phyloP scores from a whole-genome alignment of 2,797 vertebrate genomes.

The Enteromius treurensis region DNA sequence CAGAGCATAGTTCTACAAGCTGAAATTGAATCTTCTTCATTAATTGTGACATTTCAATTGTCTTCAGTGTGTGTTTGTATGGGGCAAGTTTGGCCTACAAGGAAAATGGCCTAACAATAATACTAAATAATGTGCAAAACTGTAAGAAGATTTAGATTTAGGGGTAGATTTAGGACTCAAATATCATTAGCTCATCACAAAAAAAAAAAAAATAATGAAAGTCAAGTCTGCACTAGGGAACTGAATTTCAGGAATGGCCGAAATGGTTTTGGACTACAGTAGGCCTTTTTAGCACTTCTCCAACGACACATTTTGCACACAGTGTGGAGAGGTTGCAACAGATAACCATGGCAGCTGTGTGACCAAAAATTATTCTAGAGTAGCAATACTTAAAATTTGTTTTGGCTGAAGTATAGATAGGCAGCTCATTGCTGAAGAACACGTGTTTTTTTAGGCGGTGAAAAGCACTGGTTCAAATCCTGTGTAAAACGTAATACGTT shows the following conservation, averaged over 20 bases:
- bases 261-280: not conserved
- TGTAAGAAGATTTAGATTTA: not conserved
- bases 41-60: conserved; percentile 31
- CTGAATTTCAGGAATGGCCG: not conserved
- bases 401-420: not conserved
- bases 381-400: not conserved
- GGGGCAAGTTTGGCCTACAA: not conserved
- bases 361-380: not conserved
- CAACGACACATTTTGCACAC: not conserved
- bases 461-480: too few species aligned
- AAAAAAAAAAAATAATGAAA: too few species aligned
- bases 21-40: conserved; percentile 25
- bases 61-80: conserved; percentile 16
- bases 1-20: conserved; percentile 10
- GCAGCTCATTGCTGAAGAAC: not conserved
- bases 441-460: too few species aligned
- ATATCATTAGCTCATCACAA: not conserved
- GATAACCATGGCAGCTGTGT: not conserved
- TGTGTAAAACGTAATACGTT: too few species aligned
- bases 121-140: not conserved
- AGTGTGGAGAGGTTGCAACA: not conserved
- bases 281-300: not conserved
- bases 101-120: not conserved
- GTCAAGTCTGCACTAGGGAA: not conserved
- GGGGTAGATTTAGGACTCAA: not conserved